A percentile compares a stretch with the other conserved stretches of the same genome.
Conservation (phyloP, 2,888 invertebrate species). For the Bellardia pandia region DNA sequence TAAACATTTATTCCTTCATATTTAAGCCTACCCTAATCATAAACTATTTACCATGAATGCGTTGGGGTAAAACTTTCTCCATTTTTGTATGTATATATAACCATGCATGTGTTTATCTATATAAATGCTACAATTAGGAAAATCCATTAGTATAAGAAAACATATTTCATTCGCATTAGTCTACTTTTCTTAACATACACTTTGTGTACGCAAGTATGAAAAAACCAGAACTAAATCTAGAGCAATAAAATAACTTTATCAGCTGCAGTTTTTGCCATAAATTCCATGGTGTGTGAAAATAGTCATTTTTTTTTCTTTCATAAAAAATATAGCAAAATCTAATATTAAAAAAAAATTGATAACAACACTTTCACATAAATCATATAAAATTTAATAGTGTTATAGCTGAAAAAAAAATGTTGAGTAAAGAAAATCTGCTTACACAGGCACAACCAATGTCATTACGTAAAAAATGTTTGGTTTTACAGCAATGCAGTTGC, state of each 20-base stretch:
- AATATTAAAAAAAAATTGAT: constrained; percentile 11
- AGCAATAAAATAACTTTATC: constrained; percentile 19
- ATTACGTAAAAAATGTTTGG: background rate
- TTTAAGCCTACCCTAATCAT: too few species aligned
- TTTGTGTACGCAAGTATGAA: constrained; percentile 1
- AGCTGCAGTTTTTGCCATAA: constrained; percentile 18
- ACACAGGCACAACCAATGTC: constrained; percentile 17
- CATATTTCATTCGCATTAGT: background rate
- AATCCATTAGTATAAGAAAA: constrained; percentile 13
- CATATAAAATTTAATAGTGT: constrained; percentile 15
- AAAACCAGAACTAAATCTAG: background rate
- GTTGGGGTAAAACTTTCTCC: too few species aligned
- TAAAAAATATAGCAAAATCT: background rate
- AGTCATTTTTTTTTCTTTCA: background rate
- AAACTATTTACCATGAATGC: too few species aligned
- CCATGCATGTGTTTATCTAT: background rate
- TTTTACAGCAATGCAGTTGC: too few species aligned
- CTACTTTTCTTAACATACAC: background rate
- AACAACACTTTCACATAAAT: constrained; percentile 22
- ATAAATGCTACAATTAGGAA: constrained; percentile 12
- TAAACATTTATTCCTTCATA: too few species aligned
- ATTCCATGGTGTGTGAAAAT: constrained; percentile 6
- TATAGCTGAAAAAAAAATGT: background rate
- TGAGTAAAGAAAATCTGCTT: constrained; percentile 8
- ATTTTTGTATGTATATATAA: too few species aligned